Evolutionary conservation across 2,797 vertebrate genomes (phyloP).

Genomic region (Diplodus puntazzo): DNA sequence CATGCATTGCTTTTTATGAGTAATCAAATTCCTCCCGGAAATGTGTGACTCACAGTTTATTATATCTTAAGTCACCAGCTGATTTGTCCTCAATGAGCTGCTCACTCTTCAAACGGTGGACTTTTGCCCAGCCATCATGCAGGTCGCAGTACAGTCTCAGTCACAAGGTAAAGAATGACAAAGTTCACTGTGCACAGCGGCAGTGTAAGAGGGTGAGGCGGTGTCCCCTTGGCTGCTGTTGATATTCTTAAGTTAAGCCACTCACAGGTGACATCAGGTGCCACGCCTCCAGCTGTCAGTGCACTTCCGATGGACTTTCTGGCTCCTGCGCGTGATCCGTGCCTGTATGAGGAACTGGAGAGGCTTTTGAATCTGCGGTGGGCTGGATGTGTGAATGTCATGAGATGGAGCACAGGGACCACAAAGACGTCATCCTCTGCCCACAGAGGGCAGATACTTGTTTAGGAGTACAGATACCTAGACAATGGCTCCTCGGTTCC

Average conservation of each 20-base stretch:
- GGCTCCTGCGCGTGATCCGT: neutral
- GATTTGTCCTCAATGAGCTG: slow-evolving; percentile 7
- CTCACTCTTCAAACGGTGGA: slow-evolving; percentile 16
- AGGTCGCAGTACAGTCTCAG: slow-evolving; percentile 20
- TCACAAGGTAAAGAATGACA: slow-evolving; percentile 49
- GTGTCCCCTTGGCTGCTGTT: slow-evolving; percentile 41
- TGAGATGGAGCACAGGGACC: slow-evolving; percentile 4
- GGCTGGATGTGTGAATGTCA: slow-evolving; percentile 9
- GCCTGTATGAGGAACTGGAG: neutral
- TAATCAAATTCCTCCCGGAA: neutral
- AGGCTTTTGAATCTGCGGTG: neutral
- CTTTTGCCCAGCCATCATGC: slow-evolving; percentile 32
- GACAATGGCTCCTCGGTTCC: slow-evolving; percentile 53
- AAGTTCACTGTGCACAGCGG: neutral
- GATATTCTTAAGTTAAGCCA: slow-evolving; percentile 58
- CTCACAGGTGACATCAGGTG: slow-evolving; percentile 48
- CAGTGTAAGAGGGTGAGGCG: slow-evolving; percentile 20
- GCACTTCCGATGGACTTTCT: neutral
- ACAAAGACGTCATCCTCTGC: slow-evolving; percentile 22
- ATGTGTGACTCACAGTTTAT: neutral
- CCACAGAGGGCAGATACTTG: slow-evolving; percentile 32
- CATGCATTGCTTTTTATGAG: neutral
- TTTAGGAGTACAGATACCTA: neutral
- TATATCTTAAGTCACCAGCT: slow-evolving; percentile 12
- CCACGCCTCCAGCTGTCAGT: slow-evolving; percentile 44